Percentiles rank a stretch among this genome's conserved stretches.
phyloP scores from a whole-genome alignment of 2,888 invertebrate species.

The Cheiracanthium punctorium region DNA sequence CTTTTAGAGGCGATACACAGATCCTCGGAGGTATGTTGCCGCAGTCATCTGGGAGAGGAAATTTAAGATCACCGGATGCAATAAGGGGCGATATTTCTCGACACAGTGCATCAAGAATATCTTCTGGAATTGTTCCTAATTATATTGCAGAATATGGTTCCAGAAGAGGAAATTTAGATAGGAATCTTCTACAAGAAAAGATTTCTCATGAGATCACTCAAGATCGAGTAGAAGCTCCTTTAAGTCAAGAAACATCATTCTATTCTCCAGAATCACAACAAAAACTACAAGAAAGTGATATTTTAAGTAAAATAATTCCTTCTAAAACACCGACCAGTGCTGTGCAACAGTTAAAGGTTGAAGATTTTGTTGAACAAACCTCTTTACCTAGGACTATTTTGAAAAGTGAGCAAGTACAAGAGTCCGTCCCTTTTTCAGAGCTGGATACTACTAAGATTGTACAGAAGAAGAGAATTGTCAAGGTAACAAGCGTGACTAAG shows the following conservation, averaged over 20 bases:
- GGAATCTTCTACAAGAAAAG: not conserved
- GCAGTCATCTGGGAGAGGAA: too few species aligned
- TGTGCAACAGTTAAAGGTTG: not conserved
- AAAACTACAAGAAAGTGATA: too few species aligned
- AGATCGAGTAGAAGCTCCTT: not conserved
- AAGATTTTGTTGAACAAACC: not conserved
- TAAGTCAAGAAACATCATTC: not conserved
- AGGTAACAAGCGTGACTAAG: not conserved
- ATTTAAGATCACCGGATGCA: too few species aligned
- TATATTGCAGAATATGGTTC: not conserved
- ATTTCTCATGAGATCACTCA: not conserved
- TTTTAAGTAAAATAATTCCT: too few species aligned
- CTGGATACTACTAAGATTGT: not conserved
- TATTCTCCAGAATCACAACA: too few species aligned
- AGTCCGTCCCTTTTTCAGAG: not conserved
- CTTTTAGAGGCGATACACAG: too few species aligned
- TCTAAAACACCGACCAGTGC: too few species aligned
- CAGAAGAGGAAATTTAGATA: not conserved
- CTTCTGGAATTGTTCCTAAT: too few species aligned
- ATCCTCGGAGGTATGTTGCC: too few species aligned
- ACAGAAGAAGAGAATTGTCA: too few species aligned
- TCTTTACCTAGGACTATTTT: not conserved
- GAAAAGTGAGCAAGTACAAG: not conserved
- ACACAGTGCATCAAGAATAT: too few species aligned
- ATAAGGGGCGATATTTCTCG: too few species aligned